Evolutionary conservation across 2,888 invertebrate genomes (phyloP).

Genomic region (Strigamia maritima): DNA sequence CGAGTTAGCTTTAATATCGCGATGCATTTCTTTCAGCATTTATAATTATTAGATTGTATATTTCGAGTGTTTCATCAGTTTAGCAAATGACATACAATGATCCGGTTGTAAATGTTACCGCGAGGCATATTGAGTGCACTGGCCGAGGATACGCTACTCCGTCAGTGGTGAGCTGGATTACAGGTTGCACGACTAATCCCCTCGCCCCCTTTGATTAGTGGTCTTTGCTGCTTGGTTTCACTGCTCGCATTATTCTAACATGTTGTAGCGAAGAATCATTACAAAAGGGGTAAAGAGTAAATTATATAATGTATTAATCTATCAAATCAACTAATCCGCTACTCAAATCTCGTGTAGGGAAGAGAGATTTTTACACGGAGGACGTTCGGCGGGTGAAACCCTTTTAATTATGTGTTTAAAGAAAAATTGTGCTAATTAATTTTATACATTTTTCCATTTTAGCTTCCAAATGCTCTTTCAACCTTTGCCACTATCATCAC

Average conservation of each 20-base stretch:
- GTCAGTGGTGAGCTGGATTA: conserved; percentile 30
- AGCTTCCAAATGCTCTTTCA: conserved; percentile 12
- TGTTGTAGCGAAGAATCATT: conserved; percentile 6
- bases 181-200: conserved; percentile 24
- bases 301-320: conserved; percentile 20
- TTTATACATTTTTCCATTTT: conserved; percentile 13
- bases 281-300: conserved; percentile 18
- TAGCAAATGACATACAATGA: conserved; percentile 24
- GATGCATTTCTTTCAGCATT: not conserved
- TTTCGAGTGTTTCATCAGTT: conserved; percentile 17
- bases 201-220: conserved; percentile 29
- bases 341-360: not conserved
- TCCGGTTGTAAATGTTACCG: conserved; percentile 30
- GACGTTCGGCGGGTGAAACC: not conserved
- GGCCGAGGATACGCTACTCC: not conserved
- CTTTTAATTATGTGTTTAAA: not conserved
- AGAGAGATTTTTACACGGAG: not conserved
- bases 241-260: conserved; percentile 31
- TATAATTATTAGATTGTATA: conserved; percentile 5
- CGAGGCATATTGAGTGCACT: conserved; percentile 3
- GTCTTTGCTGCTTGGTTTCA: conserved; percentile 30
- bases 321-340: not conserved
- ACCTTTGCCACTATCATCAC: conserved; percentile 34
- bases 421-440: conserved; percentile 24
- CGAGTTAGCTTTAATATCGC: not conserved